These are phyloP conservation scores for Synergus umbraculus DNA, from an alignment of 2,888 invertebrate genomes.

Conservation along the genomic window DNA sequence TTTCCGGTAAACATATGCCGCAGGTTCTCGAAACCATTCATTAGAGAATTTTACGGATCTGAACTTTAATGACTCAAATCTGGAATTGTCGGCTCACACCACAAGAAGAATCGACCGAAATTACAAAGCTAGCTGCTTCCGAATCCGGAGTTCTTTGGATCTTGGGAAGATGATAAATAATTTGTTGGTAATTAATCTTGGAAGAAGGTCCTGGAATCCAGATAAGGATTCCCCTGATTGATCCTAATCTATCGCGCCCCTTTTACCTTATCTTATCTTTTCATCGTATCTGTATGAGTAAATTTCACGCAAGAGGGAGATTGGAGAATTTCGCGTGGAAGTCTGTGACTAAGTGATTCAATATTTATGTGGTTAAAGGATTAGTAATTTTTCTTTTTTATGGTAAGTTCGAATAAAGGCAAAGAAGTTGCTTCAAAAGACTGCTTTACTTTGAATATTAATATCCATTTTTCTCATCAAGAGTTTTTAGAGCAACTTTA, in stretches of 20 bases:
- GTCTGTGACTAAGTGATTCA: neutral
- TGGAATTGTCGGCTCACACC: neutral
- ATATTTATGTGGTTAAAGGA: constrained; percentile 8
- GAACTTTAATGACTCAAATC: neutral
- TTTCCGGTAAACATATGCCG: constrained; percentile 19
- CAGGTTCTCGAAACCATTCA: neutral
- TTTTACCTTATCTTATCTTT: constrained; percentile 13
- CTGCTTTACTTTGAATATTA: neutral
- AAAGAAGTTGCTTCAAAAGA: too few relatives aligned
- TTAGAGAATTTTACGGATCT: constrained; percentile 22
- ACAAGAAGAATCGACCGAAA: constrained; percentile 4
- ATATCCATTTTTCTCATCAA: neutral
- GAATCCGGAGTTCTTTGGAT: neutral
- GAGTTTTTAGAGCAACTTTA: neutral
- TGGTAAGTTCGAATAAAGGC: too few relatives aligned
- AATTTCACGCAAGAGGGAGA: constrained; percentile 7
- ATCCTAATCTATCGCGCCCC: constrained; percentile 20
- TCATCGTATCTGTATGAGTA: constrained; percentile 11
- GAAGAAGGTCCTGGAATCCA: neutral
- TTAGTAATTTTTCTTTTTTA: neutral
- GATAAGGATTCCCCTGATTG: constrained; percentile 13
- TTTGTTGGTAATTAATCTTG: constrained; percentile 22
- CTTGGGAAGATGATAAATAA: constrained; percentile 3
- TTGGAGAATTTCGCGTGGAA: neutral
- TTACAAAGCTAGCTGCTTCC: constrained; percentile 8